A percentile compares a stretch with the other conserved stretches of the same genome.
phyloP scores from a whole-genome alignment of 1,140 invertebrate species.

The Asobara japonica region DNA sequence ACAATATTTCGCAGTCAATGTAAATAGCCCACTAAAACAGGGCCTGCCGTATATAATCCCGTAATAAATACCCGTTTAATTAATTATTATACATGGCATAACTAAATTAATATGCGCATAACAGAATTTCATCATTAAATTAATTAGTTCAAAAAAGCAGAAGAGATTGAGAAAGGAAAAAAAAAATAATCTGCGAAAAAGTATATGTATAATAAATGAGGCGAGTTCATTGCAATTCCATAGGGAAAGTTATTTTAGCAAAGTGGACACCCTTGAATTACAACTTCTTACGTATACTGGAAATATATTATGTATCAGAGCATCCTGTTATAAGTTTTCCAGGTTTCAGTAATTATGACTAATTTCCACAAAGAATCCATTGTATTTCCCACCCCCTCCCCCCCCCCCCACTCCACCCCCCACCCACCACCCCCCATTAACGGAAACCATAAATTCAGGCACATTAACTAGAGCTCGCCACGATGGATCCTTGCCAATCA shows the following conservation, averaged over 20 bases:
- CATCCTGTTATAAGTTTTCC: constrained; percentile 7
- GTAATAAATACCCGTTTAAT: no score
- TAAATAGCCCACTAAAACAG: no score
- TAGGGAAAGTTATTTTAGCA: constrained; percentile 23
- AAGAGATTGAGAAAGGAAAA: not conserved
- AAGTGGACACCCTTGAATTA: constrained; percentile 26
- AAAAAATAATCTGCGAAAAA: not conserved
- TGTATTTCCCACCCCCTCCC: no score
- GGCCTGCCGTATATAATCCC: no score
- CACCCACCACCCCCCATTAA: no score
- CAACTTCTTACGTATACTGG: not conserved
- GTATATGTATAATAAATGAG: constrained; percentile 5
- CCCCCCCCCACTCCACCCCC: no score
- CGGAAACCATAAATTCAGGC: no score
- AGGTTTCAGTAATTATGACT: not conserved
- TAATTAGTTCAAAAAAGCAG: not conserved
- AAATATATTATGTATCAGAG: constrained; percentile 26
- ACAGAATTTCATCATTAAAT: not conserved
- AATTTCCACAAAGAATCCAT: no score
- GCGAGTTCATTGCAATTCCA: not conserved
- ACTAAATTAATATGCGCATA: not conserved
- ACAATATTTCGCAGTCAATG: no score
- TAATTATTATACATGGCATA: not conserved
- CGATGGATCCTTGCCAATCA: not conserved
- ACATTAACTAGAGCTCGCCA: not conserved